phyloP scores from a whole-genome alignment of 2,888 invertebrate genomes.

The Dynastes grantii region DNA sequence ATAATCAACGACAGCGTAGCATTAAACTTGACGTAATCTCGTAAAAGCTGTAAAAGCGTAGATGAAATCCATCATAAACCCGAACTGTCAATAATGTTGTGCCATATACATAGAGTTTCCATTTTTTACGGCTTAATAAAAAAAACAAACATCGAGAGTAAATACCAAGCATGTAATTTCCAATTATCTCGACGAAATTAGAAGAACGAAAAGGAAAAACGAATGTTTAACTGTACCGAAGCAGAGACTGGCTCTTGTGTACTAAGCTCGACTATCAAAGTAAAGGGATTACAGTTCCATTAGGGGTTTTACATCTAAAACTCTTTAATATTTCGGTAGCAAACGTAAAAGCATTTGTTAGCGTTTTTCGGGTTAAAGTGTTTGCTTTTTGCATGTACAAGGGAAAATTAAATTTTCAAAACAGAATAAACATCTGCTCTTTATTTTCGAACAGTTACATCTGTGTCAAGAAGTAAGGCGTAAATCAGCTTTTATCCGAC shows the following conservation, averaged over 20 bases:
- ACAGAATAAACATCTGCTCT: no score
- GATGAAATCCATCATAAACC: background rate
- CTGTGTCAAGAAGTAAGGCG: no score
- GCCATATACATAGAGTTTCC: background rate
- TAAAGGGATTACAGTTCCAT: constrained; percentile 49
- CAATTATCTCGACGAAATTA: constrained; percentile 54
- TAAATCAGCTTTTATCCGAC: no score
- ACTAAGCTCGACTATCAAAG: constrained; percentile 44
- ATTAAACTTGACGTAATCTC: background rate
- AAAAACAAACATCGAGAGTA: background rate
- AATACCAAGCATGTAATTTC: constrained; percentile 53
- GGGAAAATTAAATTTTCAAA: constrained; percentile 18
- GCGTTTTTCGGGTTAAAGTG: background rate
- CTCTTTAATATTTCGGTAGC: constrained; percentile 44
- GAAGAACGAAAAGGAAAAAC: constrained; percentile 47
- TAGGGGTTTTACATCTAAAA: constrained; percentile 41
- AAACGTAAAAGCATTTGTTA: background rate
- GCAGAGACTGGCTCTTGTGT: constrained; percentile 3
- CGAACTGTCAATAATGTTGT: constrained; percentile 15
- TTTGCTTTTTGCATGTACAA: background rate
- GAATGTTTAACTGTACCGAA: background rate
- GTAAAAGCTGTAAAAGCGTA: background rate
- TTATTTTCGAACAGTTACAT: no score
- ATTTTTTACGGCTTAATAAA: background rate
- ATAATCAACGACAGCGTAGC: background rate